Evolutionary conservation across 30 jellyfish, hydroid and myxozoan species (phyloP).

Genomic region (Cassiopea andromeda): DNA sequence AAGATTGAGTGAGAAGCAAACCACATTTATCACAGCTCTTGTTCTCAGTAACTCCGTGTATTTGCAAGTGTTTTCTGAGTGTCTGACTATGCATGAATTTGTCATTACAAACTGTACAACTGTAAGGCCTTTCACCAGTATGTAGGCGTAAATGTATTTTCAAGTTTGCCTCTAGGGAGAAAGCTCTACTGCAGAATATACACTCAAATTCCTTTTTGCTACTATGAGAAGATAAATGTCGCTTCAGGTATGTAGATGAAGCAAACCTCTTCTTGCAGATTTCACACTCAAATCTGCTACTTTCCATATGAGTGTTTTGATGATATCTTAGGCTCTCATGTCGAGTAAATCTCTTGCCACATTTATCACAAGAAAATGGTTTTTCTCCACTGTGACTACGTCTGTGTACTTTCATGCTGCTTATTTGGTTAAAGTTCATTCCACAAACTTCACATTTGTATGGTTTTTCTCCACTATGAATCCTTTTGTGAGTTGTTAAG

Average conservation of each 20-base stretch:
- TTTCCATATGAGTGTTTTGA: constrained; percentile 20
- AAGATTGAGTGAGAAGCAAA: not conserved
- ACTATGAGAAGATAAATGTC: constrained; percentile 11
- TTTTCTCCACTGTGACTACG: constrained; percentile 32
- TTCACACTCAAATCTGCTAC: constrained; percentile 26
- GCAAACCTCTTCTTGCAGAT: constrained; percentile 29
- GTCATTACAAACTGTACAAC: constrained; percentile 32
- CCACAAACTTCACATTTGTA: constrained; percentile 35
- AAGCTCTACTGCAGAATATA: not conserved
- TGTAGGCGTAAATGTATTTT: constrained; percentile 4
- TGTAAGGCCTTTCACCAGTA: constrained; percentile 16
- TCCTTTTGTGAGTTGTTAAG: constrained; percentile 11
- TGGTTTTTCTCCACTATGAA: constrained; percentile 37
- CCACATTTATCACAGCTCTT: not conserved
- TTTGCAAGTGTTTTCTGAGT: not conserved
- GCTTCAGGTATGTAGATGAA: constrained; percentile 18
- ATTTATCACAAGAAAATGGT: constrained; percentile 46
- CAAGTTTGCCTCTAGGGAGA: not conserved
- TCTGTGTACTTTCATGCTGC: constrained; percentile 10
- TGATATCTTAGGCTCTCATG: not conserved
- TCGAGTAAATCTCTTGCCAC: constrained; percentile 10
- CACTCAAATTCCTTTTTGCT: not conserved
- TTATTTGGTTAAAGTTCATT: constrained; percentile 5
- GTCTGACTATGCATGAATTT: constrained; percentile 7
- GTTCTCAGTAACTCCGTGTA: not conserved